Conservation (phyloP, 37 sponge, comb jelly and placozoan genomes). For the Spongilla lacustris region DNA sequence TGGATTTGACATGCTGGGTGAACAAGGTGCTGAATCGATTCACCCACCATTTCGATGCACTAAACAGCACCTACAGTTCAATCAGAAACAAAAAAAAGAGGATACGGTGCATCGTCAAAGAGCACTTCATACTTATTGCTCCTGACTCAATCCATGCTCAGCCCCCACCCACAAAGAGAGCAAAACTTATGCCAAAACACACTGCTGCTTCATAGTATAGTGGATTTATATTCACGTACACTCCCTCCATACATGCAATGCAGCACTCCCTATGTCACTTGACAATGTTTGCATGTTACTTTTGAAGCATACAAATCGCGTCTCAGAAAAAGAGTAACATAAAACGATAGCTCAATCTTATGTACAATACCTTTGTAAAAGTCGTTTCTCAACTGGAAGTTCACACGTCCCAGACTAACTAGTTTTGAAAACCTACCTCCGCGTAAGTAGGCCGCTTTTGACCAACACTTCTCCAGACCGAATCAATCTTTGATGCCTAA, state of each 20-base stretch:
- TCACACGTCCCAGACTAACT: background rate
- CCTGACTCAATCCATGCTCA: background rate
- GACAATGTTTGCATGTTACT: background rate
- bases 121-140: background rate
- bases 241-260: background rate
- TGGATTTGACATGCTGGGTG: slow-evolving; percentile 40
- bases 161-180: background rate
- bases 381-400: background rate
- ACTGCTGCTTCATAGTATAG: background rate
- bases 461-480: slow-evolving; percentile 3
- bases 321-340: background rate
- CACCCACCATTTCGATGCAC: slow-evolving; percentile 33
- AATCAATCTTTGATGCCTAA: background rate
- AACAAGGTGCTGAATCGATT: slow-evolving; percentile 60
- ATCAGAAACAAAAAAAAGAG: background rate
- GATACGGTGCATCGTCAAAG: background rate
- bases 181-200: background rate
- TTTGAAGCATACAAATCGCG: background rate
- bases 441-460: slow-evolving; percentile 23
- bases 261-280: background rate
- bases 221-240: background rate
- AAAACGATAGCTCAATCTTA: background rate
- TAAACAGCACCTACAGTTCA: slow-evolving; percentile 10
- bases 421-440: slow-evolving; percentile 64
- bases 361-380: background rate